A percentile compares a stretch with the other conserved stretches of the same genome.
Evolutionary conservation across 53 echinoderm and acorn worm species (phyloP).

Genomic region (Stichopus horrens): DNA sequence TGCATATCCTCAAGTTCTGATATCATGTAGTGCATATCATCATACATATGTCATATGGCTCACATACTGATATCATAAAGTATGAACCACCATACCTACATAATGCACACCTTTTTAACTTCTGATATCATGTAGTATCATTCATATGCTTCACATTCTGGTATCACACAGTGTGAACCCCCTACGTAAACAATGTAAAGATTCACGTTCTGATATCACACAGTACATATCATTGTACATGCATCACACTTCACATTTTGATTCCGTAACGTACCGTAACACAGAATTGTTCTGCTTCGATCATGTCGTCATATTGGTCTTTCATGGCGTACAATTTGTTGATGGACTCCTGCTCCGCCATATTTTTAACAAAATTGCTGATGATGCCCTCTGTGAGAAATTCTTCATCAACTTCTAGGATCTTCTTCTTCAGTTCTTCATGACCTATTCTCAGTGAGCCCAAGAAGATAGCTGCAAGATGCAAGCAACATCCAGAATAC

Average conservation of each 20-base stretch:
- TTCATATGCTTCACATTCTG: no score
- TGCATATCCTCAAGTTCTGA: no score
- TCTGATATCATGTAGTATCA: no score
- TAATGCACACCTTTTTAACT: no score
- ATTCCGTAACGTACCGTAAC: conserved; percentile 58
- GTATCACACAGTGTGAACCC: no score
- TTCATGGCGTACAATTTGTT: conserved; percentile 62
- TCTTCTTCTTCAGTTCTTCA: conserved; percentile 76
- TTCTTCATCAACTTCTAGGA: conserved; percentile 85
- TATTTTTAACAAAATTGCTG: conserved; percentile 75
- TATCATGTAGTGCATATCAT: no score
- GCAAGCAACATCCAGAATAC: neutral
- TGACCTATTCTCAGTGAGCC: conserved; percentile 79
- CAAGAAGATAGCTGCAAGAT: conserved; percentile 75
- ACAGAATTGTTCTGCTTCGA: conserved; percentile 94
- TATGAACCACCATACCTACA: no score
- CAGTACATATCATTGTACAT: no score
- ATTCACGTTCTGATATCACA: no score
- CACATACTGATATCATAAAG: neutral
- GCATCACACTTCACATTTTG: neutral
- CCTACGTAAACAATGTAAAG: no score
- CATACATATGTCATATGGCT: neutral
- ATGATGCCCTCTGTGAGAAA: conserved; percentile 73
- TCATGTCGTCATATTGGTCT: conserved; percentile 86
- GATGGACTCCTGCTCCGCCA: conserved; percentile 82